Conservation (phyloP, 2,113 vertebrate genomes). For the Cavia porcellus region DNA sequence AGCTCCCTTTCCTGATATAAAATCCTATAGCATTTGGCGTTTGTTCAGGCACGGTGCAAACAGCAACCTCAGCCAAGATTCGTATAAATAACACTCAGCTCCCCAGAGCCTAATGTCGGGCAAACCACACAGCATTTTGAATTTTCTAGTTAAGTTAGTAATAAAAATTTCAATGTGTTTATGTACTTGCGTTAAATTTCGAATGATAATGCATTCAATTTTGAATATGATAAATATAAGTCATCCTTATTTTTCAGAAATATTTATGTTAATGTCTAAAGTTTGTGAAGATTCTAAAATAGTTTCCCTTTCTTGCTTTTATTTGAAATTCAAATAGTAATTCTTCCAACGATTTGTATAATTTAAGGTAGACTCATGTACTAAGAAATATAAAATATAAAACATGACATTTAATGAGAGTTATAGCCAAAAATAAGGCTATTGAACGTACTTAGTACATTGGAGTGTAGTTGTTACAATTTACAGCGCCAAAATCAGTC, state of each 20-base stretch:
- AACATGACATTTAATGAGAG: neutral
- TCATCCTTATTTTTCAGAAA: neutral
- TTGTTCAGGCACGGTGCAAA: conserved; percentile 39
- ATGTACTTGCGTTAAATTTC: neutral
- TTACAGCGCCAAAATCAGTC: neutral
- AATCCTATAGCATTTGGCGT: conserved; percentile 65
- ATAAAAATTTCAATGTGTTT: neutral
- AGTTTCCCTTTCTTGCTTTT: neutral
- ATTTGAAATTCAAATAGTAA: conserved; percentile 9
- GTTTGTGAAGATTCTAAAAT: neutral
- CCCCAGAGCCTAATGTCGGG: neutral
- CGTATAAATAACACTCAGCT: neutral
- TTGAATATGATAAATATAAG: neutral
- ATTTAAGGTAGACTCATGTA: neutral
- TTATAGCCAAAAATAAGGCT: neutral
- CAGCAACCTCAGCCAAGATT: conserved; percentile 56
- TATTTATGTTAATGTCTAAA: neutral
- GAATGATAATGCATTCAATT: neutral
- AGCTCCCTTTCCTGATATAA: conserved; percentile 65
- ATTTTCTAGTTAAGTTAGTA: conserved; percentile 34
- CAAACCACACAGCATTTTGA: neutral
- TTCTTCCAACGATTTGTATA: neutral
- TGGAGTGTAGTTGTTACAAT: neutral
- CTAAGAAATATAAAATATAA: neutral
- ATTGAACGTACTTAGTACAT: neutral